Percentiles rank a stretch among this genome's conserved stretches.
phyloP scores from a whole-genome alignment of 37 sponge, comb jelly and placozoan species.

The Halichondria panicea region DNA sequence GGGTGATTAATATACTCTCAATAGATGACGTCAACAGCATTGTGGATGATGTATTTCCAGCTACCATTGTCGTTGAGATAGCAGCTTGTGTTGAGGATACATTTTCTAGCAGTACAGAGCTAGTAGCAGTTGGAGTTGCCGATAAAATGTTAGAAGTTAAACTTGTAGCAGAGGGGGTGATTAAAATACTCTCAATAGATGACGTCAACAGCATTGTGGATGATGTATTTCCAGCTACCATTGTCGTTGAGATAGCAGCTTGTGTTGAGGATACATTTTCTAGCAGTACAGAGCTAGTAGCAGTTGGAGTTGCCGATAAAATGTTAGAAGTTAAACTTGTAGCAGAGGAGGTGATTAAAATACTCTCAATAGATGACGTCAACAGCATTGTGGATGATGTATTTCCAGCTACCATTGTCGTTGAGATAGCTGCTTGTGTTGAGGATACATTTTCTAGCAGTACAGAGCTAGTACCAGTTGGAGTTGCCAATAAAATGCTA shows the following conservation, averaged over 20 bases:
- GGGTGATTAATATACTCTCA: neutral
- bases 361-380: neutral
- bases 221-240: neutral
- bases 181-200: neutral
- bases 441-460: too few relatives aligned
- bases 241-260: neutral
- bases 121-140: neutral
- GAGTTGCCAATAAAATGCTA: neutral
- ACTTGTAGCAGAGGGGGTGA: neutral
- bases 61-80: neutral
- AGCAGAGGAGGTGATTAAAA: neutral
- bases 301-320: neutral
- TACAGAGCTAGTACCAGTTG: neutral
- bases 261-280: neutral
- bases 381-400: neutral
- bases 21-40: neutral
- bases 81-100: neutral
- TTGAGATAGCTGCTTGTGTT: neutral
- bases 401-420: neutral
- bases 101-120: too few relatives aligned
- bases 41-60: neutral
- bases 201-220: neutral
- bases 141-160: neutral
- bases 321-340: neutral
- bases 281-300: too few relatives aligned